Evolutionary conservation across 92 coral and sea anemone species (phyloP).

Genomic region (Meandrina meandrites): DNA sequence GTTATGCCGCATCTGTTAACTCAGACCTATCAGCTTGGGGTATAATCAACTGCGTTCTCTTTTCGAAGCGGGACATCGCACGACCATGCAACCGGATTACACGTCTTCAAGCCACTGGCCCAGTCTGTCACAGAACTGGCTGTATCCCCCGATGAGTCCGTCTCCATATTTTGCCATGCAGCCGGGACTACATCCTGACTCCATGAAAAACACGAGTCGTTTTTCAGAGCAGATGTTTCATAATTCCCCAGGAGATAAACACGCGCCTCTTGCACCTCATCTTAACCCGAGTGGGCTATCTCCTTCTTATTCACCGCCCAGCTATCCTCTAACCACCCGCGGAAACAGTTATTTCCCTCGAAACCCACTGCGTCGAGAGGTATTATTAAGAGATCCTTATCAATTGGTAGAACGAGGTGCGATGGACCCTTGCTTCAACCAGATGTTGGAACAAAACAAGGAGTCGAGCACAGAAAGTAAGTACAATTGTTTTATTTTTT

Average conservation of each 20-base stretch:
- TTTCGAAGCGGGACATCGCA: background rate
- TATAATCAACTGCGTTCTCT: background rate
- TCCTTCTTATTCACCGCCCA: background rate
- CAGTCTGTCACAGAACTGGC: conserved; percentile 31
- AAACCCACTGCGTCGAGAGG: conserved; percentile 5
- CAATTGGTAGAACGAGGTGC: conserved; percentile 2
- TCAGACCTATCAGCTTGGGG: background rate
- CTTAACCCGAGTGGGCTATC: background rate
- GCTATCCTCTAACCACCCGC: background rate
- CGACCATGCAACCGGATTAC: conserved; percentile 33
- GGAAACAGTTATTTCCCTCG: conserved; percentile 1
- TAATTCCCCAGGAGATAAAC: conserved; percentile 1
- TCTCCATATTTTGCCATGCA: background rate
- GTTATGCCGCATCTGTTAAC: background rate
- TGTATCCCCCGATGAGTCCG: background rate
- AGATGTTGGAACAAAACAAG: conserved; percentile 9
- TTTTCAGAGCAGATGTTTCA: conserved; percentile 23
- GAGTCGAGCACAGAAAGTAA: background rate
- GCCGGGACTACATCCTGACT: conserved; percentile 13
- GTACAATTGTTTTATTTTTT: background rate
- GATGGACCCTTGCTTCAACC: background rate
- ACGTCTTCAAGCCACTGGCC: conserved; percentile 24
- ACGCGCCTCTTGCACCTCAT: conserved; percentile 1
- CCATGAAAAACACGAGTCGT: conserved; percentile 1
- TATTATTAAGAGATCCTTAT: conserved; percentile 6